phyloP scores from a whole-genome alignment of 1,140 invertebrate species.

The Lordiphosa collinella region DNA sequence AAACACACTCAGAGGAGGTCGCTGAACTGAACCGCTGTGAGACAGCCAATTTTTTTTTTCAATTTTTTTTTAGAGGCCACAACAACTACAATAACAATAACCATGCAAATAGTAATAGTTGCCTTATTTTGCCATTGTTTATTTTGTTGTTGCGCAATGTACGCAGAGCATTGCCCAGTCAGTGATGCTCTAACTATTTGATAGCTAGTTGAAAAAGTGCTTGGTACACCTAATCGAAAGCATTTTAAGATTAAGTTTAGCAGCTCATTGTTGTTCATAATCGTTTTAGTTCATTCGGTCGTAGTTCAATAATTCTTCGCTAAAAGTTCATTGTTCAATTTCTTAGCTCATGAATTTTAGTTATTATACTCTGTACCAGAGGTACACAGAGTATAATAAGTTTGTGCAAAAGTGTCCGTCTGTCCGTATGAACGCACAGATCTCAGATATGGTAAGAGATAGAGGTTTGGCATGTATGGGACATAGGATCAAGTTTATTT shows the following conservation, averaged over 20 bases:
- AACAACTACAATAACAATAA: constrained; percentile 15
- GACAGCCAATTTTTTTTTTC: constrained; percentile 21
- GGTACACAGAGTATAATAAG: no score
- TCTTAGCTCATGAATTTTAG: no score
- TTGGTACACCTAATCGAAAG: background rate
- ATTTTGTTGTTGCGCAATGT: constrained; percentile 65
- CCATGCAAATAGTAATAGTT: constrained; percentile 47
- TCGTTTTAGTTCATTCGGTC: no score
- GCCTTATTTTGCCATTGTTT: constrained; percentile 14
- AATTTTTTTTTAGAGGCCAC: constrained; percentile 56
- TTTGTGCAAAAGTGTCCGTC: no score
- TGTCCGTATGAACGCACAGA: no score
- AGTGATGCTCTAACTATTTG: constrained; percentile 9
- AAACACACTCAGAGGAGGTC: constrained; percentile 52
- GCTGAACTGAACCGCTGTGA: constrained; percentile 46
- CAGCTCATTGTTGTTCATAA: no score
- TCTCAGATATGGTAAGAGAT: no score
- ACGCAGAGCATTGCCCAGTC: constrained; percentile 55
- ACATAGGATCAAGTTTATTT: no score
- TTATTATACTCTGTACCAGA: no score
- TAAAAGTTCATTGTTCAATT: no score
- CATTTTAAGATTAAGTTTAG: background rate
- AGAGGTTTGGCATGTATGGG: no score
- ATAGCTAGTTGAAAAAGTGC: constrained; percentile 1
- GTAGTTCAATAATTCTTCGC: no score